Base-by-base conservation (phyloP, 2,888 invertebrate species). In the Meteorus cinctellus region DNA sequence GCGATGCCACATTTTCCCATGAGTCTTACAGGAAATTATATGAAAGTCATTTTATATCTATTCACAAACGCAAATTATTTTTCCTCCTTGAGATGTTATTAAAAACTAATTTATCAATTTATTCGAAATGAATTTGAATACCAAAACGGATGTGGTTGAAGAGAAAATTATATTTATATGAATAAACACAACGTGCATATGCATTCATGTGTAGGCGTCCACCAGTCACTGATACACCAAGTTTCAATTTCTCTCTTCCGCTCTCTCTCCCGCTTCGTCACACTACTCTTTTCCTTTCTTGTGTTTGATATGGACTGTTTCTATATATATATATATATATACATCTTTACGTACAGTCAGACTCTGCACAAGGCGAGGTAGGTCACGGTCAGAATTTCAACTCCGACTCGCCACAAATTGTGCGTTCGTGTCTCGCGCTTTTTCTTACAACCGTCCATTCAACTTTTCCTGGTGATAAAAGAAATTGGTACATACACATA, bases 331-430 rank as follows among this genome's bases (percentile, higher is more conserved):
- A 27, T 60, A 14, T 12, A 27, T 12, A 27, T 10, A 27, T 60
- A 14, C 14, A 27, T 60, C 24, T 24, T 24, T 24, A 24, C 24
- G 27, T 60, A 65, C 62, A 29, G 59, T 29, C 27, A 27, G 29
- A 75, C 63, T 62, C 34, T 41, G 45, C 63, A 59, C 63, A 60
- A 62, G 59, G 51, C 78, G 76, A 84, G 82, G 79, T 84, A 82
- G 85, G 85, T 86, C 85, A 83, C 76, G 84, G 84, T 80, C 82
- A 78, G 78, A 80, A 77, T 79, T 80, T 82, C 78, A 79, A 80
- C 80, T 81, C 81, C n/a, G 19, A 19, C n/a, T 10, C 19, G 10
- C 19, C 19, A 8, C 55, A 55, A 55, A 55, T 19, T 8, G 19
- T 55, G 19, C 55, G 55, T 55, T 19, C 55, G 4, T 55, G 41